phyloP scores from a whole-genome alignment of 2,113 vertebrate species.

The Microtus ochrogaster region DNA sequence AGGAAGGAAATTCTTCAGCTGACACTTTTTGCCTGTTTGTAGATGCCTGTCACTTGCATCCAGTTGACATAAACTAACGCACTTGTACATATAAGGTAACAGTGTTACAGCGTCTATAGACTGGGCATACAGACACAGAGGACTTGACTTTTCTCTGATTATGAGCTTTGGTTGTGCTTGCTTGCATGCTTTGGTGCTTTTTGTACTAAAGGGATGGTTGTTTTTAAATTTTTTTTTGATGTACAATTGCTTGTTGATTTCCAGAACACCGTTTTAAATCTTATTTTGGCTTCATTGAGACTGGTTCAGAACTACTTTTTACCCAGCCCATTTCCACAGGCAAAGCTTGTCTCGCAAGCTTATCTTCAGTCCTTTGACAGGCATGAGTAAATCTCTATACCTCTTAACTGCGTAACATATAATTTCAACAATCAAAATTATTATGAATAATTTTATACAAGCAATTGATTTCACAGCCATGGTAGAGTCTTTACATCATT shows the following conservation, averaged over 20 bases:
- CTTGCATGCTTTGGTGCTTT: neutral
- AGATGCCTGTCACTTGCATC: neutral
- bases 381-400: neutral
- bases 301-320: constrained; percentile 38
- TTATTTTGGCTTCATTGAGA: neutral
- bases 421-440: constrained; percentile 41
- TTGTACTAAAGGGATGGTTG: neutral
- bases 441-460: neutral
- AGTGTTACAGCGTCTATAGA: neutral
- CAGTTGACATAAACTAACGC: neutral
- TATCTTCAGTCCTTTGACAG: neutral
- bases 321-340: neutral
- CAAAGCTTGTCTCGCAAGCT: constrained; percentile 2
- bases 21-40: neutral
- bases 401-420: neutral
- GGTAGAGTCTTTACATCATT: neutral
- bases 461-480: neutral
- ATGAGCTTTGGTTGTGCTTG: neutral
- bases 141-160: neutral
- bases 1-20: neutral
- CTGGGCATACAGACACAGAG: neutral
- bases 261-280: neutral
- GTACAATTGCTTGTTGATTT: neutral
- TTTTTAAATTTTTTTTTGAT: neutral
- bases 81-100: neutral